Conservation (phyloP, 2,797 vertebrate genomes). For the Octomys mimax region DNA sequence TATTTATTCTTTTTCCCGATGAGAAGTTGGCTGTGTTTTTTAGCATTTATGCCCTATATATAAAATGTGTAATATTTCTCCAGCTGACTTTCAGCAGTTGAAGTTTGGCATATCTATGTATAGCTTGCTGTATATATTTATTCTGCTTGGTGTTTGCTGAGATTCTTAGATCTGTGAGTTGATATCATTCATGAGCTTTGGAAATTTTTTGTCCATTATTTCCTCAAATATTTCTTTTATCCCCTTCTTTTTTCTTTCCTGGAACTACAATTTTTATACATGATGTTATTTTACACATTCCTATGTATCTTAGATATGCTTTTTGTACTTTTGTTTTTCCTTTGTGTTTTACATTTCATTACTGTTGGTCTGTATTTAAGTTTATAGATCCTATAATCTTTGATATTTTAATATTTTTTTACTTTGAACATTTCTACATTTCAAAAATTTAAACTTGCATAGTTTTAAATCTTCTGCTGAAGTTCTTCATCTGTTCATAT, state of each 20-base stretch:
- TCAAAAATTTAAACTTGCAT: constrained; percentile 2
- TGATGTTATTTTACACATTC: not conserved
- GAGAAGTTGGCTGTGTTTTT: not conserved
- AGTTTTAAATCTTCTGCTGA: not conserved
- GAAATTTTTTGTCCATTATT: constrained; percentile 14
- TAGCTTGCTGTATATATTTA: not conserved
- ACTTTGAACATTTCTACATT: constrained; percentile 24
- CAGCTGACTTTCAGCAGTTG: not conserved
- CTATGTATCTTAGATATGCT: not conserved
- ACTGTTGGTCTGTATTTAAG: not conserved
- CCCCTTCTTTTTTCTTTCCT: not conserved
- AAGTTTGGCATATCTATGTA: not conserved
- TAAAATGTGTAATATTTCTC: not conserved
- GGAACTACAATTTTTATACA: not conserved
- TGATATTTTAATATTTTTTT: constrained; percentile 13
- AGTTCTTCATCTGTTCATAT: not conserved
- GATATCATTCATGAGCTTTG: constrained; percentile 11
- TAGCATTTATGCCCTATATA: not conserved
- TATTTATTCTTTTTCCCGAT: constrained; percentile 21
- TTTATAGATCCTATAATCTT: not conserved
- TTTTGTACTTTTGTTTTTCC: not conserved
- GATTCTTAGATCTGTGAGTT: constrained; percentile 48
- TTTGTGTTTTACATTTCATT: constrained; percentile 54
- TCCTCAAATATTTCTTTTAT: constrained; percentile 2
- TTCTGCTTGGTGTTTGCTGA: not conserved